phyloP scores from a whole-genome alignment of 2,888 invertebrate species.

The Ecdyonurus torrentis region DNA sequence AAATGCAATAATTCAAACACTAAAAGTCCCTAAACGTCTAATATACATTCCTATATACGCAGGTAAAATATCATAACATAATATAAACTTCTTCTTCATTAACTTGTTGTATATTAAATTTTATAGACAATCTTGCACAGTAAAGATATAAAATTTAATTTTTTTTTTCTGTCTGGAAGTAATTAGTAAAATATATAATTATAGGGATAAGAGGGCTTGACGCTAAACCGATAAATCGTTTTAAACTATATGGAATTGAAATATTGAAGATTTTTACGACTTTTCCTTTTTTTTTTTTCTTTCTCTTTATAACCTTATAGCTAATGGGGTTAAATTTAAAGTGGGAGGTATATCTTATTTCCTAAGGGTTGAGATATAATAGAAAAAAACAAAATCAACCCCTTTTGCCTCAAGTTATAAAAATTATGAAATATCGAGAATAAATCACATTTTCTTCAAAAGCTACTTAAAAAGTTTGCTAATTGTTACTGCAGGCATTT shows the following conservation, averaged over 20 bases:
- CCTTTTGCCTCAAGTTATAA: no score
- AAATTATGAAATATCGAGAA: not conserved
- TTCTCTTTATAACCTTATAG: no score
- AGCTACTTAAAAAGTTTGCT: not conserved
- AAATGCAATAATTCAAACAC: no score
- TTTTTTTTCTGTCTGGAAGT: not conserved
- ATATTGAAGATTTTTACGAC: not conserved
- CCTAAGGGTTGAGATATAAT: not conserved
- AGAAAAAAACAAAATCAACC: no score
- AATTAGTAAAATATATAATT: not conserved
- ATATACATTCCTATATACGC: no score
- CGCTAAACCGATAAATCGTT: not conserved
- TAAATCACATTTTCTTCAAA: not conserved
- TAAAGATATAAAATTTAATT: not conserved
- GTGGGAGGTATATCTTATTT: not conserved
- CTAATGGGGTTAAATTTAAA: not conserved
- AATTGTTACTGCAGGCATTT: not conserved
- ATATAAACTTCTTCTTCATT: no score
- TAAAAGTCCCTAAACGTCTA: no score
- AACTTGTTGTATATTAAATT: no score
- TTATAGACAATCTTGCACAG: no score
- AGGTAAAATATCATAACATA: no score
- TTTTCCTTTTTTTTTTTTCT: no score
- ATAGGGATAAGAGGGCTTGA: not conserved
- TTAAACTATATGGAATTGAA: not conserved